Percentiles rank a stretch among this genome's conserved stretches.
These are phyloP conservation scores for Macrotis lagotis DNA, from an alignment of 2,113 vertebrate species.

Conservation along the genomic window DNA sequence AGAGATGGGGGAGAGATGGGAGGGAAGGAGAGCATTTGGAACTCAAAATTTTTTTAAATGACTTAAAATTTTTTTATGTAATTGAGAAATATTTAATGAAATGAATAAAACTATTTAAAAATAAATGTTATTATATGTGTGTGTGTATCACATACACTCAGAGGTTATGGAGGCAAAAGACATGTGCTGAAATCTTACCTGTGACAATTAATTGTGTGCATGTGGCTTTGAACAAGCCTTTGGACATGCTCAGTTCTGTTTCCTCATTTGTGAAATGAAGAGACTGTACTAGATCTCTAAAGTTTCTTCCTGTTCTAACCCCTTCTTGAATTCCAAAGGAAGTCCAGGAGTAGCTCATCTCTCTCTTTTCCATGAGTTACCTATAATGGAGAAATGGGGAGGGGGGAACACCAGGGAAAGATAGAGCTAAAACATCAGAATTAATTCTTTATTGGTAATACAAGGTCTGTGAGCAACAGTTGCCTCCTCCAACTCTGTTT, in stretches of 20 bases:
- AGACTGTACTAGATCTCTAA: not conserved
- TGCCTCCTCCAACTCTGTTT: not conserved
- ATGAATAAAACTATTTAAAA: not conserved
- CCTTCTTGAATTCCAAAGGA: not conserved
- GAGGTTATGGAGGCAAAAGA: not conserved
- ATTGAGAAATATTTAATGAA: not conserved
- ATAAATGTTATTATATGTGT: not conserved
- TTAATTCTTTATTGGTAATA: not conserved
- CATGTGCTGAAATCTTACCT: too few species aligned
- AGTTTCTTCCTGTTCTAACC: not conserved
- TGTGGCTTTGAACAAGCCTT: not conserved
- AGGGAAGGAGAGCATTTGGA: not conserved
- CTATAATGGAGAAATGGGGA: not conserved
- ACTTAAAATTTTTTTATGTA: too few species aligned
- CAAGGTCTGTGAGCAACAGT: not conserved
- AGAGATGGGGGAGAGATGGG: not conserved
- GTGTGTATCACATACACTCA: not conserved
- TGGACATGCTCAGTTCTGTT: not conserved
- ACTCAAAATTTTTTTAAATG: not conserved
- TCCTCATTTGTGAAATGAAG: not conserved
- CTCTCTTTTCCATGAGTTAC: not conserved
- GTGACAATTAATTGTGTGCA: too few species aligned
- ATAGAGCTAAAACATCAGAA: not conserved
- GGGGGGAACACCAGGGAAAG: not conserved
- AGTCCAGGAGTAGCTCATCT: not conserved